These are phyloP conservation scores for Acrocephalus arundinaceus DNA, from an alignment of 2,113 vertebrate species.

Conservation along the genomic window DNA sequence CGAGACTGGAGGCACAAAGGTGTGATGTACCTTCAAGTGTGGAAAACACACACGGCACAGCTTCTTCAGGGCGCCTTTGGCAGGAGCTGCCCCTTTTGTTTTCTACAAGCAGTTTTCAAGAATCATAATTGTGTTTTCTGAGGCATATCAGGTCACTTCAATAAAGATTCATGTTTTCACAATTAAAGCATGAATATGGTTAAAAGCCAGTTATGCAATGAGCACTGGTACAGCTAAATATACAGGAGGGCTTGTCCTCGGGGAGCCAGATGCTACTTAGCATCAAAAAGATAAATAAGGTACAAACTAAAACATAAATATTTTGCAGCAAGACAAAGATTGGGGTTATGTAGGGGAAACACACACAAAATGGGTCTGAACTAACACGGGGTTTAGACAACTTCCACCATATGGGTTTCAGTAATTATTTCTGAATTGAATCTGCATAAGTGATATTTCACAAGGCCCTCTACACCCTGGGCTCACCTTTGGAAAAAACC, in stretches of 20 bases:
- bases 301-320: slow-evolving; percentile 46
- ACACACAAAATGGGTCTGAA: not conserved
- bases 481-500: slow-evolving; percentile 30
- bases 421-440: slow-evolving; percentile 31
- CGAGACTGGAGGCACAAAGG: not conserved
- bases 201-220: slow-evolving; percentile 41
- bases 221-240: slow-evolving; percentile 26
- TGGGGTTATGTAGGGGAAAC: not conserved
- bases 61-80: not conserved
- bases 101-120: slow-evolving; percentile 40
- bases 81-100: not conserved
- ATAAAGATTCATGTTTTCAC: slow-evolving; percentile 18
- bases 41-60: not conserved
- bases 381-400: not conserved
- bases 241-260: slow-evolving; percentile 20
- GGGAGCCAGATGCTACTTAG: slow-evolving; percentile 41
- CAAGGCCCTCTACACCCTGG: not conserved
- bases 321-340: slow-evolving; percentile 29
- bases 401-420: slow-evolving; percentile 34
- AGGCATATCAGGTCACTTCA: slow-evolving; percentile 24
- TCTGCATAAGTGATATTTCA: slow-evolving; percentile 36
- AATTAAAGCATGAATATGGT: slow-evolving; percentile 21
- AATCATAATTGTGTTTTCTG: not conserved
- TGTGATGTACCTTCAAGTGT: not conserved
- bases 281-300: slow-evolving; percentile 41